Conservation (phyloP, 2,113 vertebrate species). For the Gavia stellata region DNA sequence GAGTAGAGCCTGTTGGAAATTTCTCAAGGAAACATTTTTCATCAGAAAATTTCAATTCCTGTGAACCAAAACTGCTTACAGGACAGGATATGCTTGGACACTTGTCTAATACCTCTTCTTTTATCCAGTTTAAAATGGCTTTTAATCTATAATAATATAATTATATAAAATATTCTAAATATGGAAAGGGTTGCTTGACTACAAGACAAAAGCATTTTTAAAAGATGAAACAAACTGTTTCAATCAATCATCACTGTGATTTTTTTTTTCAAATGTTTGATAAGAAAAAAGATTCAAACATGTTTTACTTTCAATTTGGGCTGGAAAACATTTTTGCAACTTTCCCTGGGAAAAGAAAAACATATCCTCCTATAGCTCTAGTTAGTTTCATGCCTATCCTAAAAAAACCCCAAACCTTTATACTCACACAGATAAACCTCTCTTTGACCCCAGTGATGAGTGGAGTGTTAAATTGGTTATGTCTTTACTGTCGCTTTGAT, state of each 20-base stretch:
- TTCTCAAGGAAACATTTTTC: neutral
- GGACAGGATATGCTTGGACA: neutral
- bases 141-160: neutral
- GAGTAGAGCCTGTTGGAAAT: slow-evolving; percentile 15
- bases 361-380: neutral
- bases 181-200: neutral
- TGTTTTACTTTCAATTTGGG: neutral
- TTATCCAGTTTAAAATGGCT: neutral
- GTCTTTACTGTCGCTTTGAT: slow-evolving; percentile 27
- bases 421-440: neutral
- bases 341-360: neutral
- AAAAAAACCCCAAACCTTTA: neutral
- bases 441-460: neutral
- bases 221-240: neutral
- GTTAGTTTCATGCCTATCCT: neutral
- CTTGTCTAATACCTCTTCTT: neutral
- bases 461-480: neutral
- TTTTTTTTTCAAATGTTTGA: neutral
- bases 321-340: neutral
- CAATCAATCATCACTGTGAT: neutral
- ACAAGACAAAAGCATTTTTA: neutral
- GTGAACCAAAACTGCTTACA: neutral
- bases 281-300: neutral
- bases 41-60: neutral
- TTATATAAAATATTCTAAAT: neutral